A percentile compares a stretch with the other conserved stretches of the same genome.
Evolutionary conservation across 2,797 vertebrate genomes (phyloP).

Genomic region (Schizopygopsis malacanthus): DNA sequence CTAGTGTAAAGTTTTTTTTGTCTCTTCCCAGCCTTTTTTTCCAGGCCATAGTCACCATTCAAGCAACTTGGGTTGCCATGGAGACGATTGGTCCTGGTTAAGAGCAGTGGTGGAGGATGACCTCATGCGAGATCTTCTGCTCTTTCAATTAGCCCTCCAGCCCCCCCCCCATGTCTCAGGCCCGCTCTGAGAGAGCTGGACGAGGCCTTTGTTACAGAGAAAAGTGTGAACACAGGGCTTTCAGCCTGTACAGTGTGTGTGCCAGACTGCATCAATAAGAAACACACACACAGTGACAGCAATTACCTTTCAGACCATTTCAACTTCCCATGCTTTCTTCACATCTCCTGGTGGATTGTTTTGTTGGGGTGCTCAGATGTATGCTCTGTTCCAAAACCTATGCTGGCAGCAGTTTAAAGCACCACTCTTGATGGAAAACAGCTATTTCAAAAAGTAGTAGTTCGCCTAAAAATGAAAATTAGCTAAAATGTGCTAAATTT

Average conservation of each 20-base stretch:
- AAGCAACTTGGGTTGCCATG: constrained; percentile 53
- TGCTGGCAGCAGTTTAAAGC: neutral
- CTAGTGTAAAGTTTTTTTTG: constrained; percentile 9
- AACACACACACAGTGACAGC: constrained; percentile 41
- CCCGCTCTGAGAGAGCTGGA: constrained; percentile 13
- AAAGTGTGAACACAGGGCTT: constrained; percentile 14
- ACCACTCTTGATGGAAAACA: neutral
- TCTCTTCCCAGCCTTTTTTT: constrained; percentile 10
- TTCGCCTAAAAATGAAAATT: neutral
- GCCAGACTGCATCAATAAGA: constrained; percentile 14
- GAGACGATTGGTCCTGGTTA: constrained; percentile 51
- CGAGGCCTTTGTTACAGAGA: constrained; percentile 35
- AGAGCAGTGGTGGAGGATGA: constrained; percentile 55
- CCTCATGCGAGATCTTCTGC: constrained; percentile 46
- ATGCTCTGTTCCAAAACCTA: neutral
- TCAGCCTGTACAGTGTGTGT: neutral
- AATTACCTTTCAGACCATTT: constrained; percentile 45
- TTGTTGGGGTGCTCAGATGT: constrained; percentile 6
- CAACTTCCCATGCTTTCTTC: constrained; percentile 20
- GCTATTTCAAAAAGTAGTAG: neutral
- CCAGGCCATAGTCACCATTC: neutral
- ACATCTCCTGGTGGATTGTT: constrained; percentile 26
- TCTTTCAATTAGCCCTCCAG: constrained; percentile 54
- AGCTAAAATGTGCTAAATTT: neutral
- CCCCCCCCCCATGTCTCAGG: constrained; percentile 14